Evolutionary conservation across 1,140 invertebrate species (phyloP).

Genomic region (Formica selysi): DNA sequence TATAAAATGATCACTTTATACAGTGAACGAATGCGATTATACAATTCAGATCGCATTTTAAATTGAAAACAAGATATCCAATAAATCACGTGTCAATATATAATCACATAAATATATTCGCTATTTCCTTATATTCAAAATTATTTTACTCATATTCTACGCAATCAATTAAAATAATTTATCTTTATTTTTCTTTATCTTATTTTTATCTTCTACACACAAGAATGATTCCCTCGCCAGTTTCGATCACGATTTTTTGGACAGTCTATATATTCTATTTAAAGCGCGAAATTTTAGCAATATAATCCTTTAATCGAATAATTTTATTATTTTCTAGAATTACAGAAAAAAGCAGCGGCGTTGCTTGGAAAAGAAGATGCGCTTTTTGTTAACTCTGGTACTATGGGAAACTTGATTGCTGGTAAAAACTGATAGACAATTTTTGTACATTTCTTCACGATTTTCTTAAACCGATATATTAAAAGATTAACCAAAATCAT

Average conservation of each 20-base stretch:
- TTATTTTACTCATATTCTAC: no score
- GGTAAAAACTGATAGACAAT: conserved; percentile 88
- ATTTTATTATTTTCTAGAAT: conserved; percentile 85
- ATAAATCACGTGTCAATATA: neutral
- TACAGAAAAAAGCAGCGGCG: conserved; percentile 92
- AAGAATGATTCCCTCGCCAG: neutral
- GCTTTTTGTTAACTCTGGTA: conserved; percentile 96
- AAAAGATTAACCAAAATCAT: neutral
- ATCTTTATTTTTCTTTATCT: neutral
- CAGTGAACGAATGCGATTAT: neutral
- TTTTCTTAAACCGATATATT: neutral
- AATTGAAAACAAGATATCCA: neutral
- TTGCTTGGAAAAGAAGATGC: conserved; percentile 96
- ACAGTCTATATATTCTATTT: neutral
- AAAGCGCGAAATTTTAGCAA: neutral
- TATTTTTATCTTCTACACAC: neutral
- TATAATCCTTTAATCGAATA: neutral
- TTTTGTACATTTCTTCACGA: neutral
- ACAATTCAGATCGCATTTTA: neutral
- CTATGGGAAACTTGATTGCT: conserved; percentile 97
- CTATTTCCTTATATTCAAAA: neutral
- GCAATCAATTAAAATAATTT: neutral
- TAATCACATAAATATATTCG: neutral
- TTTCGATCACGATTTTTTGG: neutral
- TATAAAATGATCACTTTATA: neutral